Percentiles rank a stretch among this genome's conserved stretches.
Conservation (phyloP, 2,113 vertebrate species). For the Progne subis region DNA sequence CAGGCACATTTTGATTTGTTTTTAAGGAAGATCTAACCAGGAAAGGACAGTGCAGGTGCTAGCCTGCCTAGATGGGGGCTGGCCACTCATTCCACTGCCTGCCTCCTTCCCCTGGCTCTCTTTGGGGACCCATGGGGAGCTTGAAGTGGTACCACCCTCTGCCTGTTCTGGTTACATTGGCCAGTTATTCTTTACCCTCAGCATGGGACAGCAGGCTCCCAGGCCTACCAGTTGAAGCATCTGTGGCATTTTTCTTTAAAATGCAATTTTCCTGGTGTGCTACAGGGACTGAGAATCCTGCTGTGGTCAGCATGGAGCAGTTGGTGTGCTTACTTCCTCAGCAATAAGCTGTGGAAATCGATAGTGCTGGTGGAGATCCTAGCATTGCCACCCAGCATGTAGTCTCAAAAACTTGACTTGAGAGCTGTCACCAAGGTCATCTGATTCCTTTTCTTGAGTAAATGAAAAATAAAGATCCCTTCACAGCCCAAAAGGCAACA, state of each 20-base stretch:
- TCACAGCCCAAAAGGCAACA: not conserved
- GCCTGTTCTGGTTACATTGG: not conserved
- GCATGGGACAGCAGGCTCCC: not conserved
- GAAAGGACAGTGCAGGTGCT: not conserved
- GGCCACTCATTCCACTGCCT: rapidly evolving
- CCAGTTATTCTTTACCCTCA: not conserved
- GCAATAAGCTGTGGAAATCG: not conserved
- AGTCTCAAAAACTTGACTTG: not conserved
- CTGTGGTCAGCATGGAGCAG: not conserved
- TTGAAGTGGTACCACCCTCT: not conserved
- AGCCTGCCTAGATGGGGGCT: not conserved
- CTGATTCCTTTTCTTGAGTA: not conserved
- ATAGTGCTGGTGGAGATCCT: not conserved
- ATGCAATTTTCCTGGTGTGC: not conserved
- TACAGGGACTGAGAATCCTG: not conserved
- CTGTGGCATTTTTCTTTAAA: not conserved
- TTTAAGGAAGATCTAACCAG: not conserved
- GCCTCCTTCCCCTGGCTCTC: not conserved
- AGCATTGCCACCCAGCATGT: not conserved
- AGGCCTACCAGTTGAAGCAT: not conserved
- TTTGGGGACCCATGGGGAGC: not conserved
- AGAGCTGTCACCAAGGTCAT: not conserved
- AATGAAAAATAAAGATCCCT: not conserved
- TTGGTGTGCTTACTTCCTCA: not conserved
- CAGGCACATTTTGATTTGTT: not conserved